Evolutionary conservation across 2,797 vertebrate species (phyloP), one percentile per base, ranked within the genome.

Genomic region (Coccyzus lansbergi): DNA sequence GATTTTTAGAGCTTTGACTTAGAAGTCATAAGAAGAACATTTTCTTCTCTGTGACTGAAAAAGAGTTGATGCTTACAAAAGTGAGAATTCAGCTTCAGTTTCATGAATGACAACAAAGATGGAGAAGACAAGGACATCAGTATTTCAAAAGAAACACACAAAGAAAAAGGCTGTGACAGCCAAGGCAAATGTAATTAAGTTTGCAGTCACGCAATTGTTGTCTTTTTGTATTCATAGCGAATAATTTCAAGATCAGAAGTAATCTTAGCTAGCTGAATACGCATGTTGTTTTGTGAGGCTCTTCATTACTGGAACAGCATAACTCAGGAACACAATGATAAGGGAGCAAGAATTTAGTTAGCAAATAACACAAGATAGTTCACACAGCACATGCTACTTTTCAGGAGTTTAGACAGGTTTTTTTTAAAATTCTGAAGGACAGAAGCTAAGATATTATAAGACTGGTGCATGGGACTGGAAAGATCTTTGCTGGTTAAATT

Each of bases 141-240:
- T 46, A 15, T 38, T 93, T 86, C 22, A 38, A 70, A 80, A 52
- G 44, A 83, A 85, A 52, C 26, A 3, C 33, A 80, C 18, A 42
- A 59, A 85, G 14, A 60, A 31, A 69, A 93, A 78, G 24, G 8
- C 33, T 70, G 36, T 91, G 48, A 79, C 26, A 60, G 34, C 56
- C 71, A 63, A 87, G 34, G 40, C 17, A 83, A 59, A 83, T 36
- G 28, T 53, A 69, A 34, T 82, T 72, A 89, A 68, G 34, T 48
- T n/a, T 62, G 15, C 0, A 0, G 29, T 80, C 38, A 51, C 3
- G 8, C 17, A 55, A 38, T 26, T 69, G 52, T 65, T 60, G 22
- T 78, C 15, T 76, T 87, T 90, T 87, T 85, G 44, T 76, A 62
- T 65, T 86, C 20, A 12, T 64, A 63, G 24, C 16, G 28, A 84